Evolutionary conservation across 1,140 invertebrate genomes (phyloP), one percentile per base, ranked within the genome.

Genomic region (Polypedilum vanderplanki): DNA sequence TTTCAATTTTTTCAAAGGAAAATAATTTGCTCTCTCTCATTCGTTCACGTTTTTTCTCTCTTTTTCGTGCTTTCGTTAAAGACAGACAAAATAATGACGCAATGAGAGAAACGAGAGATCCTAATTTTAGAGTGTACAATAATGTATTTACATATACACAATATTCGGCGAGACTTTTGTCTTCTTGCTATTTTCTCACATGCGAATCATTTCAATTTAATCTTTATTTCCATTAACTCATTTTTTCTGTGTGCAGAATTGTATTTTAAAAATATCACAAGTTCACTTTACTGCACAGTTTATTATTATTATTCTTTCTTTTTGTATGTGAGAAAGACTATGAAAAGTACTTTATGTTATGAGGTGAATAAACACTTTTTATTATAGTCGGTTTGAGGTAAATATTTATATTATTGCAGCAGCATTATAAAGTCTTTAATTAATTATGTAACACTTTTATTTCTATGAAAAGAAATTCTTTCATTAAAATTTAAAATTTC

Each of bases 51-150:
- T 7, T 70, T 9, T 20, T 70, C 7, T 70, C 7, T 70, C 18
- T 20, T 1, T 22, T 1, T 9, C 24, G 3, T 22, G 65, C 18
- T 3, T 20, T 7, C 64, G 7, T 17, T 9, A 70, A 9, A n/a
- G 17, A 18, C 65, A 70, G 65, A 70, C 17, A 70, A 18, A 70
- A 18, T 70, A 18, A 18, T 70, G 65, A 70, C 65, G 65, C 17
- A 70, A 70, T 20, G 9, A n/a, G 65, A n/a, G 65, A 22, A 7
- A 22, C 20, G 65, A 33, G 24, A 33, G 5, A 70, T 70, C 65
- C 46, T 70, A 70, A 70, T 70, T 70, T 18, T 70, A 70, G 20
- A 70, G 20, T 17, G 18, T 10, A 70, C 9, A 20, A 70, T 7
- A 18, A n/a, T 70, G 5, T 18, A 3, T n/a, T 18, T 7, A 18